Base-by-base conservation (phyloP, 92 coral and sea anemone genomes). In the Bergia puertoricense region DNA sequence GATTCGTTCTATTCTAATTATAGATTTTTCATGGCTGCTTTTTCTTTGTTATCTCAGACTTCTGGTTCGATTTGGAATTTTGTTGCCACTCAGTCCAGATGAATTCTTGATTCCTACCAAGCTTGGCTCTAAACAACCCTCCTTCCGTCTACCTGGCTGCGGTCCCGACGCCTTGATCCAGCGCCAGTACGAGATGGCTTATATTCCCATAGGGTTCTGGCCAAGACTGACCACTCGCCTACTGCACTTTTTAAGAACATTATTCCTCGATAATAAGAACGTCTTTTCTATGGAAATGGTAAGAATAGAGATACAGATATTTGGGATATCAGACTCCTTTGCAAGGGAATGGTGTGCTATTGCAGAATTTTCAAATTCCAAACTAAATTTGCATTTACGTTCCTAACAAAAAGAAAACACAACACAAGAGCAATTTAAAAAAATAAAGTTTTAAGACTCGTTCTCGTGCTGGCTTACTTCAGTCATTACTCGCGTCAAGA, bases 151-250 rank as follows among this genome's bases (percentile, higher is more conserved):
- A 13, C 96, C 94, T 22, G 85, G 86, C 69, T 56, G 81, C 71
- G 90, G 88, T 3, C 65, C 88, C 1, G 88, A 68, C 38, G 65
- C 43, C 44, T 48, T 86, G 36, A 90, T 91, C 57, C 90, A 91
- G 22, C 96, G 99, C 20, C 85, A 93, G 42, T 97, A 97, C 88
- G 90, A 75, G 81, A 71, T 97, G 96, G 94, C 98, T 4, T 97
- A 91, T 85, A 78, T 91, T 39, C 99, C 99, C 1, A 85, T 90
- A 23, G 95, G 96, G 20, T 92, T 97, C 89, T 97, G 98, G 99
- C 85, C 96, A 0, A 93, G 99, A 15, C 92, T 97, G 18, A 91
- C 93, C 48, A 81, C 95, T 76, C 91, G 95, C 16, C 86, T 97
- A 51, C 93, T 91, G 75, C 88, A 91, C 74, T 95, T 95, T 69